These are phyloP conservation scores for Eupithecia vulgata DNA, from an alignment of 2,888 invertebrate genomes.

Conservation along the genomic window DNA sequence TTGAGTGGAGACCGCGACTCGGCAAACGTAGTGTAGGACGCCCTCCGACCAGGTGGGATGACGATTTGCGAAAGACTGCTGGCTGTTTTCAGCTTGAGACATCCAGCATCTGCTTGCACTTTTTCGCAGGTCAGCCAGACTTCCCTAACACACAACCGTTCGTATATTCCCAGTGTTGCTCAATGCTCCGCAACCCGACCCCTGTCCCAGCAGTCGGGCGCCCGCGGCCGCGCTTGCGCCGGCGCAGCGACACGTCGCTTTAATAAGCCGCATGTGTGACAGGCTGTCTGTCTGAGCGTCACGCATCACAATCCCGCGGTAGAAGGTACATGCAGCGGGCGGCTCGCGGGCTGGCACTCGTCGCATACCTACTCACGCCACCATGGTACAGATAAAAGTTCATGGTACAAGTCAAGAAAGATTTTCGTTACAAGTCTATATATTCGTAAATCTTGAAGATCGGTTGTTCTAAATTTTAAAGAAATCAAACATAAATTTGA, in stretches of 20 bases:
- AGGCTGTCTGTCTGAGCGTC: conserved; percentile 37
- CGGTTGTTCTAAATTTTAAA: too few species aligned
- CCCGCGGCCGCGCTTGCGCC: conserved; percentile 29
- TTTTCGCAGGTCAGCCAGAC: background rate
- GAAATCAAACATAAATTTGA: too few species aligned
- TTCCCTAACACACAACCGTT: background rate
- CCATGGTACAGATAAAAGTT: background rate
- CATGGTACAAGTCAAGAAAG: too few species aligned
- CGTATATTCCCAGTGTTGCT: background rate
- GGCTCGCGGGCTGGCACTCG: background rate
- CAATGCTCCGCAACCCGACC: conserved; percentile 23
- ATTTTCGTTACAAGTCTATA: too few species aligned
- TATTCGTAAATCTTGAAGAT: too few species aligned
- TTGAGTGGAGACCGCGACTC: too few species aligned
- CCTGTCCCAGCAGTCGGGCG: conserved; percentile 1
- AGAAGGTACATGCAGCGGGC: background rate
- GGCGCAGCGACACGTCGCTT: conserved; percentile 28
- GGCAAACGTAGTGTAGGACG: too few species aligned
- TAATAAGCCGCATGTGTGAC: conserved; percentile 58
- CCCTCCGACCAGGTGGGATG: too few species aligned
- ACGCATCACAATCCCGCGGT: conserved; percentile 32
- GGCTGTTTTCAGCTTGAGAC: too few species aligned
- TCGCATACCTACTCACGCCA: background rate
- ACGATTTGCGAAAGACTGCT: too few species aligned
- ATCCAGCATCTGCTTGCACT: background rate